Conservation (phyloP, 2,797 vertebrate genomes). For the Eulemur coronatus region DNA sequence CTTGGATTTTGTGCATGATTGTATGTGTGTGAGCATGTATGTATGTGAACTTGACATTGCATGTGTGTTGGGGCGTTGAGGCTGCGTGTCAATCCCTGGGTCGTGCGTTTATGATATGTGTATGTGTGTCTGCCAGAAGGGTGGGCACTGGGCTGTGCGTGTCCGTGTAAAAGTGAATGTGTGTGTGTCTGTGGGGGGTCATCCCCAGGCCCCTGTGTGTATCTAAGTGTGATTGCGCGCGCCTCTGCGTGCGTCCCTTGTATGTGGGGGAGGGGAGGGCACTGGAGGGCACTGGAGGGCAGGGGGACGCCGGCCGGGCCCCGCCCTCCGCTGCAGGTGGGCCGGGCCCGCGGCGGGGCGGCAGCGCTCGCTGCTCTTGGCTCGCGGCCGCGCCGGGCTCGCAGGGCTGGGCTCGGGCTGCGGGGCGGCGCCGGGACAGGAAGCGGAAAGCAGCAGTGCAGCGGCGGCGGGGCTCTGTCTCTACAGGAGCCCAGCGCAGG, state of each 20-base stretch:
- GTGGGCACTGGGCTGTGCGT: not conserved
- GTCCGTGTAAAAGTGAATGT: not conserved
- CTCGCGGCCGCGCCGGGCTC: constrained; percentile 68
- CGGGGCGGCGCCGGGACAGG: constrained; percentile 83
- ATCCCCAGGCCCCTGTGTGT: not conserved
- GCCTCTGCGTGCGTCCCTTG: fast-evolving
- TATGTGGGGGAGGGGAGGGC: fast-evolving
- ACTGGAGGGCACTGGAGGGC: fast-evolving
- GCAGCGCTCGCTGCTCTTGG: constrained; percentile 65
- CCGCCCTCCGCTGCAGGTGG: constrained; percentile 30
- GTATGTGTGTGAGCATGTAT: not conserved
- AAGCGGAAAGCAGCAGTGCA: constrained; percentile 83
- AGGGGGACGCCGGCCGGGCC: too few species aligned
- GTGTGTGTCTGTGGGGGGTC: not conserved
- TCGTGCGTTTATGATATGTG: not conserved
- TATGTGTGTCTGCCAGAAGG: not conserved
- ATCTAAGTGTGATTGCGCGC: not conserved
- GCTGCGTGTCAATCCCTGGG: not conserved
- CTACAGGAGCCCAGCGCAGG: constrained; percentile 62
- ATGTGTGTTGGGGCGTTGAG: not conserved
- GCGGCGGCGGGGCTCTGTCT: constrained; percentile 66
- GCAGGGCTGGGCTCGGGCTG: constrained; percentile 67
- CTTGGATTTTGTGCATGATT: not conserved
- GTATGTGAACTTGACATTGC: not conserved
- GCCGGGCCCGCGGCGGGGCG: constrained; percentile 41